Evolutionary conservation across 35 echinoderm and acorn worm genomes (phyloP), one percentile per base, ranked within the genome.

Genomic region (Apostichopus californicus): DNA sequence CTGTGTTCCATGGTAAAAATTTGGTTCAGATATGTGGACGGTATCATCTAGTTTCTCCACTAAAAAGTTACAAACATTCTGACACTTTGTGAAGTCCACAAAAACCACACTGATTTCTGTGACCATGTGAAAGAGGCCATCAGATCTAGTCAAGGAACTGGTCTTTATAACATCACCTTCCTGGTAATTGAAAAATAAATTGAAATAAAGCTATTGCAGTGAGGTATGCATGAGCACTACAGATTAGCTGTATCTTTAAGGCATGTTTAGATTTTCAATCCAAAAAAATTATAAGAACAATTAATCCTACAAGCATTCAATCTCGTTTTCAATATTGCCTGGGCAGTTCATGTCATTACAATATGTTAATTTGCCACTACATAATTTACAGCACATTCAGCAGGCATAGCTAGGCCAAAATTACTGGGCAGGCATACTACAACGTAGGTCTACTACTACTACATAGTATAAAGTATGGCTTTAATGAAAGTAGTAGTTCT

Each of bases 1-100:
- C 20, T 95, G 88, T 13, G 88, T 17, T 57, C 92, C 80, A 90
- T 98, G 96, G 61, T 70, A 98, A 71, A 94, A 98, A 72, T 92
- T 77, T 55, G 96, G 96, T 26, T 87, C 94, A 9, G 94, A 92
- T 83, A 98, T 88, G 21, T 73, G 80, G 12, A 98, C 94, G 21
- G 92, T 89, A 15, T 98, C 94, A 84, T 98, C 96, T 24, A 98
- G 80, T 78, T 98, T 98, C 92, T 98, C 96, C 11, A 95, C 90
- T 6, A 98, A 90, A 63, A 95, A 98, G 56, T 98, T 98, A 56
- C 96, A 95, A 1, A 95, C 94, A 79, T 90, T 90, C 78, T 98
- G 94, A 90, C 96, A 98, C 73, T 98, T 98, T 83, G 60, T 92
- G 63, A 98, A 94, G 84, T 98, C 96, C 11, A 94, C 92, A 87